Evolutionary conservation across 1,140 invertebrate species (phyloP).

Genomic region (Pachyrhynchus sulphureomaculatus): DNA sequence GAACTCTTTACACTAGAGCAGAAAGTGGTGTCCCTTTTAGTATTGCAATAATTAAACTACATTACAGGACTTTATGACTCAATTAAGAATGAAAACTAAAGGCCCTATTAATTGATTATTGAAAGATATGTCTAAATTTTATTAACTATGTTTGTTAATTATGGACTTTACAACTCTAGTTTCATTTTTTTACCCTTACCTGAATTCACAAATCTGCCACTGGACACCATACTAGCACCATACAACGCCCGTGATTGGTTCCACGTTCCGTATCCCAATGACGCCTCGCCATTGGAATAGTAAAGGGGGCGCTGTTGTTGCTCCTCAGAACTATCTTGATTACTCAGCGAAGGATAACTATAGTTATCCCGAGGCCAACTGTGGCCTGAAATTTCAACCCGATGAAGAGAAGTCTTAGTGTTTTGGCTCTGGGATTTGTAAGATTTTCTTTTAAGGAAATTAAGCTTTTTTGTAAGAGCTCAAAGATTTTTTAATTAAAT

Average conservation of each 20-base stretch:
- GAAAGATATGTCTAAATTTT: no score
- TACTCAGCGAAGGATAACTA: constrained; percentile 43
- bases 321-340: not conserved
- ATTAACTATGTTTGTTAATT: no score
- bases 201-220: not conserved
- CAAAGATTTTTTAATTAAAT: not conserved
- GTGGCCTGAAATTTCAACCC: constrained; percentile 44
- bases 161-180: no score
- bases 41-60: no score
- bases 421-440: not conserved
- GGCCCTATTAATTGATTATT: no score
- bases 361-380: constrained; percentile 50
- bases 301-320: constrained; percentile 8
- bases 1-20: no score
- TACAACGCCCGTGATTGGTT: constrained; percentile 10
- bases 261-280: constrained; percentile 2
- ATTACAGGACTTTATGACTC: no score
- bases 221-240: constrained; percentile 1
- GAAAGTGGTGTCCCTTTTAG: no score
- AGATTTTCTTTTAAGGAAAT: not conserved
- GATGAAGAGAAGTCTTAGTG: not conserved
- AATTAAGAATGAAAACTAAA: no score
- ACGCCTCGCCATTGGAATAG: not conserved
- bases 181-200: not conserved
- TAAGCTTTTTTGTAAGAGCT: not conserved